A percentile compares a stretch with the other conserved stretches of the same genome.
Evolutionary conservation across 2,888 invertebrate species (phyloP).

Genomic region (Formica aserva): DNA sequence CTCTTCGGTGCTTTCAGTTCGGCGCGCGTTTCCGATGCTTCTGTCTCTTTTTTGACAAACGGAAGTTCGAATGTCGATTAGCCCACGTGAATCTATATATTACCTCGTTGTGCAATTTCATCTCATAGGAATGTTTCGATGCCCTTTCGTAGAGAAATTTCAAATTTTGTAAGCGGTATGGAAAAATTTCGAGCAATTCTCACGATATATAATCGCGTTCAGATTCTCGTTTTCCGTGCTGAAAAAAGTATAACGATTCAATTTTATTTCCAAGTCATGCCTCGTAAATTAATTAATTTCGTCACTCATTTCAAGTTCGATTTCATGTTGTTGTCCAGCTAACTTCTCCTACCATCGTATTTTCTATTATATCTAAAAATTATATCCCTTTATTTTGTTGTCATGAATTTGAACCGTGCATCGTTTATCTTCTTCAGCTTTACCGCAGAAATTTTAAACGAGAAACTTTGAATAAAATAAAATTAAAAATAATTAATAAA

Average conservation of each 20-base stretch:
- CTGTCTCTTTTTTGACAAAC: slow-evolving; percentile 49
- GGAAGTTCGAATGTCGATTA: slow-evolving; percentile 34
- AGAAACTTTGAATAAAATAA: neutral
- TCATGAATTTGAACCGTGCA: neutral
- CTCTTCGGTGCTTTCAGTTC: slow-evolving; percentile 46
- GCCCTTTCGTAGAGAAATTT: neutral
- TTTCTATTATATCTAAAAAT: neutral
- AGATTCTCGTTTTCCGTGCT: slow-evolving; percentile 28
- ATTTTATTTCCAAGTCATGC: slow-evolving; percentile 60
- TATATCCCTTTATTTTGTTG: neutral
- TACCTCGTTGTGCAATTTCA: slow-evolving; percentile 19
- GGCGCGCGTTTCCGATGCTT: slow-evolving; percentile 33
- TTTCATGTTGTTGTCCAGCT: slow-evolving; percentile 42
- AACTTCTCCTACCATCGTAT: neutral
- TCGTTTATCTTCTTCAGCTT: neutral
- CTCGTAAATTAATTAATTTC: slow-evolving; percentile 67
- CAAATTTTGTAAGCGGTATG: slow-evolving; percentile 2
- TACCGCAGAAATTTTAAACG: neutral
- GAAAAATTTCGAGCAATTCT: slow-evolving; percentile 7
- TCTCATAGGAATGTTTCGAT: neutral
- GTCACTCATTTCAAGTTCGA: slow-evolving; percentile 64
- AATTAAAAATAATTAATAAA: neutral
- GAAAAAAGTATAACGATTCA: slow-evolving; percentile 67
- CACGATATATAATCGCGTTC: neutral
- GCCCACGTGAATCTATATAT: slow-evolving; percentile 25